Base-by-base conservation (phyloP, 53 echinoderm and acorn worm species). In the Luidia sarsii region DNA sequence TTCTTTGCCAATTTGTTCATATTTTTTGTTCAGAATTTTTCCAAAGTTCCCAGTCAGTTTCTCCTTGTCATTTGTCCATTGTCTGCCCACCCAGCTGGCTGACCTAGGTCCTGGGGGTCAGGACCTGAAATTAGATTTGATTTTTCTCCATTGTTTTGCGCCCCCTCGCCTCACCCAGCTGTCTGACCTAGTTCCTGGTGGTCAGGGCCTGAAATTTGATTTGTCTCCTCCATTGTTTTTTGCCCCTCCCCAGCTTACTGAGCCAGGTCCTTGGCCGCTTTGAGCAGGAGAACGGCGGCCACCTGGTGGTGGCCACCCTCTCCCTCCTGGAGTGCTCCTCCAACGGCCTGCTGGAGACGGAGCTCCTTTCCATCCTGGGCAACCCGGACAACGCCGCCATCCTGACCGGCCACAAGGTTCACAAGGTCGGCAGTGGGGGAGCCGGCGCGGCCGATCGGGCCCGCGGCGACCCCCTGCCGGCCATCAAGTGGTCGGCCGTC, bases 231-330 rank as follows among this genome's bases (percentile, higher is more conserved):
- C n/a, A n/a, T n/a, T n/a, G n/a, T n/a, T n/a, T n/a, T n/a, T n/a
- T n/a, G n/a, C n/a, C n/a, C n/a, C n/a, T n/a, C n/a, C 31, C n/a
- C 88, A 95, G 95, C 52, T 87, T 95, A 25, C 79, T 95, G 35
- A 69, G 82, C 39, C 95, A 95, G 59, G 92, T 95, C 0, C 73
- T 92, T 36, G 79, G 62, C n/a, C 67, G 95, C 53, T 95, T 95
- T 87, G 95, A 95, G 83, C 80, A 95, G 29, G 95, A 95, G 65
- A 95, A 92, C 60, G 95, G 92, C 33, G 95, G 92, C 29, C 68
- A 84, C 21, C 66, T 90, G 15, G 53, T 92, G 22, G 87, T 90
- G 50, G 95, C 92, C 2, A 92, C 95, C 16, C 83, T 95, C 31
- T 90, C 89, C 33, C 89, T 95, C 16, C 86, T 94, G 27, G 94